Conservation (phyloP, 2,797 vertebrate genomes). For the Bryconaethiops microstoma region DNA sequence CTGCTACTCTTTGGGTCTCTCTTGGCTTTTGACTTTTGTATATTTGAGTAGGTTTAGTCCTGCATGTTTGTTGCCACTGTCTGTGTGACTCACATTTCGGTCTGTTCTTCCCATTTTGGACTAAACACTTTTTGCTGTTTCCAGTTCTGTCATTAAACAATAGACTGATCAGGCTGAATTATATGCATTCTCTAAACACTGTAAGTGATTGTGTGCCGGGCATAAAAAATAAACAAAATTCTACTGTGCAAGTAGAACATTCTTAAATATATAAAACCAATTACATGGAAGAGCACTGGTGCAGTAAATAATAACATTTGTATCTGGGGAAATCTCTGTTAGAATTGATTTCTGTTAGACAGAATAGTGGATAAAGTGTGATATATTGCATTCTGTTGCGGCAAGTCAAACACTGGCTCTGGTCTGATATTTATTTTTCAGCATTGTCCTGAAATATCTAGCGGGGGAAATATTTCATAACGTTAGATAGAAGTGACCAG, state of each 20-base stretch:
- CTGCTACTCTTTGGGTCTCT: too few relatives aligned
- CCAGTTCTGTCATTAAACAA: too few relatives aligned
- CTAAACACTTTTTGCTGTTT: too few relatives aligned
- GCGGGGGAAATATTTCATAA: slow-evolving; percentile 27
- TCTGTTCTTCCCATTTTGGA: too few relatives aligned
- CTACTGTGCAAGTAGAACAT: background rate
- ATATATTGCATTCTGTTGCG: slow-evolving; percentile 26
- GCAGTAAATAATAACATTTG: slow-evolving; percentile 8
- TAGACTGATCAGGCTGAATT: background rate
- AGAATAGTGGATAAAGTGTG: slow-evolving; percentile 35
- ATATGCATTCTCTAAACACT: background rate
- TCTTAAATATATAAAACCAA: slow-evolving; percentile 5
- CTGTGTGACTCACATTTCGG: too few relatives aligned
- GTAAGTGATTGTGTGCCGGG: background rate
- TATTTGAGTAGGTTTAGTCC: too few relatives aligned
- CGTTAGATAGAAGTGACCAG: slow-evolving; percentile 25
- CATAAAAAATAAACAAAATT: background rate
- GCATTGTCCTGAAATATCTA: slow-evolving; percentile 31
- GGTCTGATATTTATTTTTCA: slow-evolving; percentile 24
- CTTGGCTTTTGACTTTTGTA: too few relatives aligned
- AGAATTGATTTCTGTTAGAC: slow-evolving; percentile 39
- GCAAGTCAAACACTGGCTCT: slow-evolving; percentile 29
- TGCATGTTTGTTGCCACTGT: too few relatives aligned
- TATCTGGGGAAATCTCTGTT: slow-evolving; percentile 29
- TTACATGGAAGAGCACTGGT: background rate